Base-by-base conservation (phyloP, 2,797 vertebrate species). In the Lateolabrax maculatus region DNA sequence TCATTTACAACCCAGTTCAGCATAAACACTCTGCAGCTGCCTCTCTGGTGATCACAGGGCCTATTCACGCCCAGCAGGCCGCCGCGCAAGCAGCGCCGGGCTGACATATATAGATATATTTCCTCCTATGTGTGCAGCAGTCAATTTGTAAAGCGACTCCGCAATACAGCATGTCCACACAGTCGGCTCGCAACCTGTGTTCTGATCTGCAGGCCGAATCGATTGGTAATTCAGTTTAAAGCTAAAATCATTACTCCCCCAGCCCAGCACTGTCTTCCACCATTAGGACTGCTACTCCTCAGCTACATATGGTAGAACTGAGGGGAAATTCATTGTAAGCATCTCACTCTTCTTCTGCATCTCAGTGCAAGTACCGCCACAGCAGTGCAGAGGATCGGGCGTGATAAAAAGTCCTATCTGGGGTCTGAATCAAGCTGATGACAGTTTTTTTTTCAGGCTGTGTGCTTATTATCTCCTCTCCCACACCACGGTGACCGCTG, bases 151-250 rank as follows among this genome's bases (percentile, higher is more conserved):
- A 94, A 94, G 86, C 78, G 69, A 92, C 92, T 91, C 90, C 77
- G 70, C 81, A 89, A 90, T 91, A 83, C 87, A 93, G 89, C 90
- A 72, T 83, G 93, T 86, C 89, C 87, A 77, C 87, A 80, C 89
- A 89, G 93, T 89, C 55, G 52, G 90, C 84, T 87, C 60, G 75
- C 93, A 88, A 90, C 89, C 87, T 83, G 81, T 83, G 91, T 93
- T 95, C 92, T 94, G 93, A 95, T 95, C 94, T 90, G 88, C 84
- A 82, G 90, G 92, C 87, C 51, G 29, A 91, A 95, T 95, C 92
- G 91, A 95, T 95, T 79, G 73, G 92, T 92, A 94, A 95, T 94
- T 96, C 93, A 90, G 92, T 95, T 95, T 94, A 93, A 94, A 95
- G 93, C 88, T 93, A 91, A 95, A 95, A 95, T 94, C 94, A 93